Base-by-base conservation (phyloP, 2,888 invertebrate species). In the Globia sparganii region DNA sequence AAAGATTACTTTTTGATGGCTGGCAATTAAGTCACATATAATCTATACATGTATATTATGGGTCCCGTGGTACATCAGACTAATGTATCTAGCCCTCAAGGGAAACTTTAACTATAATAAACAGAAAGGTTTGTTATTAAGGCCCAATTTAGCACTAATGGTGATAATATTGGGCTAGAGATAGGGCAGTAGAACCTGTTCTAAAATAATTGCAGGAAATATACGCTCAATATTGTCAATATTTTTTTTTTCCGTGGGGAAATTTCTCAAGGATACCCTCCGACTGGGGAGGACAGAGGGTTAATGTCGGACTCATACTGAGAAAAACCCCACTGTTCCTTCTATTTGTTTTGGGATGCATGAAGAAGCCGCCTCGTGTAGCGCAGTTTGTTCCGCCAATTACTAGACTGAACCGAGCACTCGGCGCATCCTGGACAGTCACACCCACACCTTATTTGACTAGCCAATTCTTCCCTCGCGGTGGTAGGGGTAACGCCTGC, bases 81-180 rank as follows among this genome's bases (percentile, higher is more conserved):
- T 75, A 75, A 75, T 76, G 73, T 72, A n/a, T 76, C 46, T 37
- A 46, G 66, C 15, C 28, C 75, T 25, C 77, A 28, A 37, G 75
- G 76, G 46, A 76, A 76, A 28, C 25, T 2, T 76, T 37, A 46
- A 46, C 43, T 76, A 43, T 13, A 58, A 76, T 66, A 76, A 56
- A 65, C 25, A 9, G 18, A 76, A 46, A 65, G 56, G 56, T 58
- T 46, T 46, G 46, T 46, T 58, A 76, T 66, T 64, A 75, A 75
- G 75, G 75, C 0, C 2, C 18, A 64, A 34, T 64, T 75, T 64
- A 25, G 34, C 21, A 13, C 0, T 64, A 75, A 75, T 34, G 11
- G 15, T 56, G 28, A 56, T 43, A 56, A 56, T 56, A 56, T 56
- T 43, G 43, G 13, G n/a, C 21, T 61, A 61, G n/a, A 49, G 9